Conservation (phyloP, 1,140 invertebrate species). For the Rhyacophila brunnea region DNA sequence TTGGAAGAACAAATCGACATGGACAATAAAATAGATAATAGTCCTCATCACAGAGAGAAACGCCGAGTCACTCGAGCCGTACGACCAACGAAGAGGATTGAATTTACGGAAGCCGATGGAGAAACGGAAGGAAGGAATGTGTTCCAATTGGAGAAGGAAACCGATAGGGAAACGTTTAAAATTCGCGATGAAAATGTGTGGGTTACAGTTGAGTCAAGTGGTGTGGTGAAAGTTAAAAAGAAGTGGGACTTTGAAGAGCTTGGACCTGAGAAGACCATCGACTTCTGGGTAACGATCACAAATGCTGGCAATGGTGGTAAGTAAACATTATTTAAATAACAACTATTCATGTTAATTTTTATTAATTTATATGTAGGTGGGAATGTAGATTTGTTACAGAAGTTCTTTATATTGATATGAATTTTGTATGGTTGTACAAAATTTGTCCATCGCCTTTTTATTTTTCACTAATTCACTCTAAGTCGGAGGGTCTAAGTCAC, state of each 20-base stretch:
- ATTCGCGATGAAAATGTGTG: constrained; percentile 90
- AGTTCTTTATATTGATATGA: too few species aligned
- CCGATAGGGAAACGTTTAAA: constrained; percentile 88
- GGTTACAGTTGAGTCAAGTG: constrained; percentile 89
- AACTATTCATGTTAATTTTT: too few species aligned
- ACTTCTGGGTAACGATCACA: constrained; percentile 94
- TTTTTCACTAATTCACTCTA: too few species aligned
- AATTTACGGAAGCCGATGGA: constrained; percentile 89
- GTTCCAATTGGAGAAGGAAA: constrained; percentile 88
- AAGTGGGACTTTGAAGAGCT: constrained; percentile 96
- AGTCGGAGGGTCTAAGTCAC: too few species aligned
- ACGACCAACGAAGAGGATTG: constrained; percentile 86
- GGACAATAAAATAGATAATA: constrained; percentile 56
- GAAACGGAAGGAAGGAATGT: constrained; percentile 83
- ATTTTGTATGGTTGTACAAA: too few species aligned
- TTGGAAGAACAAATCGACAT: constrained; percentile 45
- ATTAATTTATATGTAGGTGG: too few species aligned
- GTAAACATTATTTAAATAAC: too few species aligned
- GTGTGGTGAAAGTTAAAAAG: constrained; percentile 89
- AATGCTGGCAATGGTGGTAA: constrained; percentile 83
- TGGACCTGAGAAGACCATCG: constrained; percentile 93
- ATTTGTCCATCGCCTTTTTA: too few species aligned
- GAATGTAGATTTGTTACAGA: too few species aligned
- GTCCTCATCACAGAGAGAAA: constrained; percentile 67
- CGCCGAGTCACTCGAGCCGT: constrained; percentile 83